Evolutionary conservation across 2,888 invertebrate species (phyloP).

Genomic region (Keiferia lycopersicella): DNA sequence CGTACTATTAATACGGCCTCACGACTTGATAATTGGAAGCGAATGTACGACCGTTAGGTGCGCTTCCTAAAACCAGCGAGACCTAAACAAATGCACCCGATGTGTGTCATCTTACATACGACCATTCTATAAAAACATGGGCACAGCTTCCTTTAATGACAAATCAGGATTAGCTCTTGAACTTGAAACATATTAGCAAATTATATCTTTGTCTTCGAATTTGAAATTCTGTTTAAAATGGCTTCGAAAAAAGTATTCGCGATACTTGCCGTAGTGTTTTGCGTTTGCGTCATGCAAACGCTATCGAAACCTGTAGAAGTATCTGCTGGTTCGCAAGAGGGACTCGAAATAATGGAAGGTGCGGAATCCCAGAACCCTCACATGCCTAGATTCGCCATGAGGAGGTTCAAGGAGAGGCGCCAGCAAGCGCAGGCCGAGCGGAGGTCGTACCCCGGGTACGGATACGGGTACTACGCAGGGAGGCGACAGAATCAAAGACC

Average conservation of each 20-base stretch:
- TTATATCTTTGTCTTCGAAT: background rate
- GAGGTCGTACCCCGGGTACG: constrained; percentile 45
- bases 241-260: constrained; percentile 42
- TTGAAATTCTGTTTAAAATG: constrained; percentile 37
- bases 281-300: constrained; percentile 39
- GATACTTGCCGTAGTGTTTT: constrained; percentile 41
- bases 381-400: constrained; percentile 71
- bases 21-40: constrained; percentile 69
- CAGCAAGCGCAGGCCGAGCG: constrained; percentile 57
- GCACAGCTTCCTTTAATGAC: constrained; percentile 40
- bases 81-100: constrained; percentile 70
- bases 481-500: constrained; percentile 39
- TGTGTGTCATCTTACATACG: constrained; percentile 64
- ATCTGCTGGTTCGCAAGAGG: constrained; percentile 18
- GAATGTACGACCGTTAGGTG: constrained; percentile 67
- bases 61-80: constrained; percentile 61
- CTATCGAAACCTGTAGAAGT: constrained; percentile 51
- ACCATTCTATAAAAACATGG: constrained; percentile 65
- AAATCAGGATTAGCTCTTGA: constrained; percentile 55
- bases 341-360: constrained; percentile 54
- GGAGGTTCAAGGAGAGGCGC: constrained; percentile 59
- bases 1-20: constrained; percentile 56
- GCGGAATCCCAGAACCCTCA: constrained; percentile 70
- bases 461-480: constrained; percentile 28
- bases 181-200: constrained; percentile 5